phyloP scores from a whole-genome alignment of 1,140 invertebrate genomes.

The Drosophila sp. region DNA sequence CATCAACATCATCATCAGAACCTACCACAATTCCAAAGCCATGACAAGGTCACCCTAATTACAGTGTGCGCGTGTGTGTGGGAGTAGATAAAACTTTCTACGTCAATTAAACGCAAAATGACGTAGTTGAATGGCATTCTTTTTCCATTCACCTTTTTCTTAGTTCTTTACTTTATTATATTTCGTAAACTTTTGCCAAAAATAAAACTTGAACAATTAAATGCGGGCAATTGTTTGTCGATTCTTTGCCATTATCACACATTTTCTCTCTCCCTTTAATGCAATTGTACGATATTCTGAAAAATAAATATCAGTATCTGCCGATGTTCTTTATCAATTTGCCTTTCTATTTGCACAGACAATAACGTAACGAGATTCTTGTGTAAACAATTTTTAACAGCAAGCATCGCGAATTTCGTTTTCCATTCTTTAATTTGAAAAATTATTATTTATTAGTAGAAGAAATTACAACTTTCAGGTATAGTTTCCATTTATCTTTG shows the following conservation, averaged over 20 bases:
- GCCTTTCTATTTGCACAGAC: neutral
- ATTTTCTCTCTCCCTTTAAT: neutral
- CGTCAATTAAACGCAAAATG: neutral
- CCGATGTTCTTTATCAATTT: neutral
- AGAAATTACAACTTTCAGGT: no score
- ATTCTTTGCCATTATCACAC: neutral
- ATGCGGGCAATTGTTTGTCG: neutral
- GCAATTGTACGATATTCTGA: neutral
- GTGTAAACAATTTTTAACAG: neutral
- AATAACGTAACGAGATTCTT: neutral
- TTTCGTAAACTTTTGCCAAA: neutral
- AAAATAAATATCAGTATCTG: constrained; percentile 1
- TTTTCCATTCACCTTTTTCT: neutral
- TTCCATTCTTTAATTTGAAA: neutral
- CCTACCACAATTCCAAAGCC: constrained; percentile 12
- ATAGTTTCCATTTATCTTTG: no score
- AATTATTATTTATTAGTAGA: neutral
- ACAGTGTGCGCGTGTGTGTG: neutral
- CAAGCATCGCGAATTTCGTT: neutral
- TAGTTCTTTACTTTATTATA: neutral
- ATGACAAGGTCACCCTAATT: constrained; percentile 12
- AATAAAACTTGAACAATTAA: constrained; percentile 5
- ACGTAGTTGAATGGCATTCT: neutral
- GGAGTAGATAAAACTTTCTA: constrained; percentile 4
- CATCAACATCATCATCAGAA: constrained; percentile 7